Conservation (phyloP, 64 coral and sea anemone genomes). For the Stichodactyla helianthus region DNA sequence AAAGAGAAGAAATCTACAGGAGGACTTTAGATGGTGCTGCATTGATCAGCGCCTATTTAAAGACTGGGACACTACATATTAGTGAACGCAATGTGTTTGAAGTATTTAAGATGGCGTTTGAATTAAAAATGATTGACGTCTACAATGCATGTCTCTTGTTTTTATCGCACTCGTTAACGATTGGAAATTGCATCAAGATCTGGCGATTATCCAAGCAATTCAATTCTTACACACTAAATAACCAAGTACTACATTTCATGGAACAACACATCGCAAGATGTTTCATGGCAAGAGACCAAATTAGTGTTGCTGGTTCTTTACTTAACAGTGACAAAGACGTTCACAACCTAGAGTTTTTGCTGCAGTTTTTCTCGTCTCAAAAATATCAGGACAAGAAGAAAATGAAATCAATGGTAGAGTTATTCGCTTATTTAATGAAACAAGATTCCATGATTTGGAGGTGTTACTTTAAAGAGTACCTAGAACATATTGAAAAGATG, state of each 20-base stretch:
- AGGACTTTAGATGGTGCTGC: not conserved
- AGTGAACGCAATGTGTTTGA: not conserved
- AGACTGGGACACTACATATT: not conserved
- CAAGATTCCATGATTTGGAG: not conserved
- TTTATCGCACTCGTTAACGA: not conserved
- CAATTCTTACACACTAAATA: not conserved
- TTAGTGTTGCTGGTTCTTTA: not conserved
- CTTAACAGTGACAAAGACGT: not conserved
- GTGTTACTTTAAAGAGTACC: not conserved
- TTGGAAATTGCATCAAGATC: constrained; percentile 7
- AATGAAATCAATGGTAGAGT: not conserved
- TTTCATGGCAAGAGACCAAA: not conserved
- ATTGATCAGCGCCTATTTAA: not conserved
- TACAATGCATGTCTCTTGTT: constrained; percentile 5
- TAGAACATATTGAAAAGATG: not conserved
- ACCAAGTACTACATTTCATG: not conserved
- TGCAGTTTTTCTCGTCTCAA: not conserved
- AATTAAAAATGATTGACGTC: not conserved
- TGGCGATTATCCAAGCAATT: not conserved
- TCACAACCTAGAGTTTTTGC: not conserved
- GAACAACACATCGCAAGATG: not conserved
- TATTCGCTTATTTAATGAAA: not conserved
- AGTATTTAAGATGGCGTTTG: not conserved
- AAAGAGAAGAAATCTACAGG: not conserved
- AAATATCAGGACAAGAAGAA: not conserved